phyloP scores from a whole-genome alignment of 1,140 invertebrate genomes.

The Bilobella aurantiaca region DNA sequence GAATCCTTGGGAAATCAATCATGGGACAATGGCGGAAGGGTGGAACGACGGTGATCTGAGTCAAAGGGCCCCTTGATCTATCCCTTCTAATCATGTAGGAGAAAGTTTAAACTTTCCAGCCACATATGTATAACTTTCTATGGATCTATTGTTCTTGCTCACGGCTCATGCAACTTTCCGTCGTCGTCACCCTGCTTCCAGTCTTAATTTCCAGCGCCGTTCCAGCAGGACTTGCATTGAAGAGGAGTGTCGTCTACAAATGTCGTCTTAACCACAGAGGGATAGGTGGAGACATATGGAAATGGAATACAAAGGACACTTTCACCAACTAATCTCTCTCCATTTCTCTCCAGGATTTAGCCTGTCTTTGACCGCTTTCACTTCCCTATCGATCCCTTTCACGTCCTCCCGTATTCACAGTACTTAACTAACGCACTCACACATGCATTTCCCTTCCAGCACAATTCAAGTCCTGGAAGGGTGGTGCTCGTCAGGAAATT shows the following conservation, averaged over 20 bases:
- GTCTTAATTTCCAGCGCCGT: not conserved
- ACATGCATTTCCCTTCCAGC: not conserved
- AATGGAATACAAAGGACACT: conserved; percentile 3
- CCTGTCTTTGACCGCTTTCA: conserved; percentile 15
- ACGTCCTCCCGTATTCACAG: not conserved
- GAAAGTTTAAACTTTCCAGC: conserved; percentile 6
- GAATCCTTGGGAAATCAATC: not conserved
- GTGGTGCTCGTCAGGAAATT: not conserved
- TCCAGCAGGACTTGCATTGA: not conserved
- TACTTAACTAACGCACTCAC: conserved; percentile 2
- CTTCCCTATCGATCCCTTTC: conserved; percentile 18
- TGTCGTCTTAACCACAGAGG: conserved; percentile 8
- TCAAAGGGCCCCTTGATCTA: not conserved
- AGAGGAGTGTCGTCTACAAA: conserved; percentile 1
- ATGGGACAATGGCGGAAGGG: not conserved
- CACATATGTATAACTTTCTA: conserved; percentile 8
- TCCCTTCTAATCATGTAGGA: conserved; percentile 6
- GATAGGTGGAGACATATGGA: conserved; percentile 4
- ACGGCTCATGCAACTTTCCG: not conserved
- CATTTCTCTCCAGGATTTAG: not conserved
- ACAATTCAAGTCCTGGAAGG: not conserved
- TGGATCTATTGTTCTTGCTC: not conserved
- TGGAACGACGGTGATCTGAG: not conserved
- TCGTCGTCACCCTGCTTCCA: not conserved
- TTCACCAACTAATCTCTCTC: not conserved